Percentiles rank a stretch among this genome's conserved stretches.
These are phyloP conservation scores for Anoplius nigerrimus DNA, from an alignment of 2,888 invertebrate species.

Conservation along the genomic window DNA sequence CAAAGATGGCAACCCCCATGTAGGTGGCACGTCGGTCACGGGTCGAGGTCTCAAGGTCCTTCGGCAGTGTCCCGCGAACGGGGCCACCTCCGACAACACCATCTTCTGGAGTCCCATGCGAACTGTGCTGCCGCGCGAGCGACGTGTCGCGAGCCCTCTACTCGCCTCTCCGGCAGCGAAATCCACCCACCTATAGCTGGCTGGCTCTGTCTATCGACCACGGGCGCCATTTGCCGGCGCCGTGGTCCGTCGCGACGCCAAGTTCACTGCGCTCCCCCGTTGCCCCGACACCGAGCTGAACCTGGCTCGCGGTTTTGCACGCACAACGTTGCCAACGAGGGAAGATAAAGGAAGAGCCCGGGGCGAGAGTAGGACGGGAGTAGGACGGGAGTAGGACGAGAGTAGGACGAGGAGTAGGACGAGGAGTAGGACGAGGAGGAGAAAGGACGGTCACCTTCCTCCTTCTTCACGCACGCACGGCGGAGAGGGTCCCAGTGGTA, in stretches of 20 bases:
- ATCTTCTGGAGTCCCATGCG: slow-evolving; percentile 45
- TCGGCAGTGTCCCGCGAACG: slow-evolving; percentile 10
- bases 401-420: too few species aligned
- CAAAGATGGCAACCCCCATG: slow-evolving; percentile 24
- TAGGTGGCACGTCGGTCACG: neutral
- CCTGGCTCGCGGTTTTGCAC: slow-evolving; percentile 8
- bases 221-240: slow-evolving; percentile 64
- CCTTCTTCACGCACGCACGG: neutral
- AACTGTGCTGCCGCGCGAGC: slow-evolving; percentile 29
- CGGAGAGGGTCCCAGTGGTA: too few species aligned
- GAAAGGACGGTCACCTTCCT: neutral
- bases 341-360: slow-evolving; percentile 7
- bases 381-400: too few species aligned
- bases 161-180: neutral
- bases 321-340: neutral
- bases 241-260: slow-evolving; percentile 59
- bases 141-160: slow-evolving; percentile 7
- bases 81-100: slow-evolving; percentile 38
- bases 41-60: slow-evolving; percentile 34
- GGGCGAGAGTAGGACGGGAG: too few species aligned
- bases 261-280: slow-evolving; percentile 66
- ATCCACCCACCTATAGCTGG: too few species aligned
- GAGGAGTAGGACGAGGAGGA: neutral
- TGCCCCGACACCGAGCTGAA: slow-evolving; percentile 26
- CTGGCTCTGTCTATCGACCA: slow-evolving; percentile 52